A percentile compares a stretch with the other conserved stretches of the same genome.
phyloP scores from a whole-genome alignment of 1,140 invertebrate species.

The Drosophila nigrodunni region DNA sequence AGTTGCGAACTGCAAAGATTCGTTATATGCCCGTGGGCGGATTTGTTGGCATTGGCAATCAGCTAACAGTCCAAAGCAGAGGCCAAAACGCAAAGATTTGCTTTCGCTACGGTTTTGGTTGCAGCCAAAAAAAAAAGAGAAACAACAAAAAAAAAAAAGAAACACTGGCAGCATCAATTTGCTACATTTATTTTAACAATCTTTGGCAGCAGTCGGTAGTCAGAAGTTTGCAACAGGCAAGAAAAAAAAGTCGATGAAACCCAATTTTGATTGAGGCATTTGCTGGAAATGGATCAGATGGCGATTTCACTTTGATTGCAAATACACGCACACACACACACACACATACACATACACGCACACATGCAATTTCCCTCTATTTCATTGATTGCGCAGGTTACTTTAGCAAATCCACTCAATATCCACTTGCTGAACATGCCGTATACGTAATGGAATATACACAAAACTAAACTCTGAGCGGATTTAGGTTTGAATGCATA shows the following conservation, averaged over 20 bases:
- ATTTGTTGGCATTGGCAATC: conserved; percentile 56
- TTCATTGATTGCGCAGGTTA: conserved; percentile 9
- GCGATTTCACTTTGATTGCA: conserved; percentile 38
- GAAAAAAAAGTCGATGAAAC: conserved; percentile 24
- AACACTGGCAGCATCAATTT: conserved; percentile 39
- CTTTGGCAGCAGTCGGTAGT: conserved; percentile 21
- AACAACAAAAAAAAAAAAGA: neutral
- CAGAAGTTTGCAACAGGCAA: conserved; percentile 6
- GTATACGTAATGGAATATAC: conserved; percentile 35
- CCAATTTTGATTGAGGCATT: conserved; percentile 51
- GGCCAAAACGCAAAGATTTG: conserved; percentile 57
- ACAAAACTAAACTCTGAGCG: conserved; percentile 1
- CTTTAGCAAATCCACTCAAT: conserved; percentile 7
- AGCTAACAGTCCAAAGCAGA: conserved; percentile 29
- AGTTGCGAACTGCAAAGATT: conserved; percentile 7
- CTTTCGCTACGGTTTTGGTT: conserved; percentile 14
- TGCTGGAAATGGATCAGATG: conserved; percentile 45
- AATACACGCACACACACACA: conserved; percentile 1
- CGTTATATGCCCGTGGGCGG: conserved; percentile 18
- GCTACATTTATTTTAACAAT: conserved; percentile 54
- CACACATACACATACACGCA: neutral
- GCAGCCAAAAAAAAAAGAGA: conserved; percentile 12
- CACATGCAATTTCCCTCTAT: neutral
- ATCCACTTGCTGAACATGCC: conserved; percentile 12
- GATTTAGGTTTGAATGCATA: neutral